phyloP scores from a whole-genome alignment of 2,113 vertebrate species.

The Eolophus roseicapilla region DNA sequence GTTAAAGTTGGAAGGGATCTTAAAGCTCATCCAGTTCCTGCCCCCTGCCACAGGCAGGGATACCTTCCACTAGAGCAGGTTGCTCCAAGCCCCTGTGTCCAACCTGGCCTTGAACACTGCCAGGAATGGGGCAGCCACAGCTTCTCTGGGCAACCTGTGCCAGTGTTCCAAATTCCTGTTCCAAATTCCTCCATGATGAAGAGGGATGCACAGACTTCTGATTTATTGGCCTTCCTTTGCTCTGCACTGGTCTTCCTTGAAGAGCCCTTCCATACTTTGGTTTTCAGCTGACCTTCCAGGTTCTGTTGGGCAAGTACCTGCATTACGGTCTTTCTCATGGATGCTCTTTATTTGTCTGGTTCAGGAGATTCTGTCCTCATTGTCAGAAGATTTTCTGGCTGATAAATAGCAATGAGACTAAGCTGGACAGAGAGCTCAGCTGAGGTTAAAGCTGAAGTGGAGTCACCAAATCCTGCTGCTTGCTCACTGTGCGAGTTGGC shows the following conservation, averaged over 20 bases:
- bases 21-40: neutral
- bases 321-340: neutral
- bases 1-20: neutral
- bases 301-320: neutral
- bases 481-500: neutral
- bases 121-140: too few relatives aligned
- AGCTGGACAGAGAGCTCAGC: neutral
- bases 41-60: neutral
- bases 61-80: neutral
- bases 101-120: neutral
- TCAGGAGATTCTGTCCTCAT: neutral
- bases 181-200: neutral
- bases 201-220: neutral
- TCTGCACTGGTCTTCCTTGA: neutral
- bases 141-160: too few relatives aligned
- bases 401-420: neutral
- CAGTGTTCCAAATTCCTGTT: neutral
- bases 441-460: neutral
- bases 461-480: neutral
- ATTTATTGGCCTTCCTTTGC: neutral
- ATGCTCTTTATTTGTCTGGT: neutral
- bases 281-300: neutral
- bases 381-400: neutral
- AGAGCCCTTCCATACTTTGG: neutral
- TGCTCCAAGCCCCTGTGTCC: neutral